Evolutionary conservation across 1,140 invertebrate genomes (phyloP).

Genomic region (Magallana gigas): DNA sequence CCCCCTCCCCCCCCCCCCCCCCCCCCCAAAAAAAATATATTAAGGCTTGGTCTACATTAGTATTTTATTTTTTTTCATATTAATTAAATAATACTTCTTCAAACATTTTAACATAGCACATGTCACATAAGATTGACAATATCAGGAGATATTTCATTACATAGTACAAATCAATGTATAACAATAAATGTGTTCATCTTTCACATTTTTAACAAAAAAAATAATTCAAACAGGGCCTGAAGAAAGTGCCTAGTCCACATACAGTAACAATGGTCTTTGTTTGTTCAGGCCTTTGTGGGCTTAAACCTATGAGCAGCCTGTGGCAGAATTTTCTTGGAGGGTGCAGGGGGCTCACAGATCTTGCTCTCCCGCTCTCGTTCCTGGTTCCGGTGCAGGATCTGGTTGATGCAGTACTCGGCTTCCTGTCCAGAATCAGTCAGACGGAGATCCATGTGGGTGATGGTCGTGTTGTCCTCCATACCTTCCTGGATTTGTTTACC

Average conservation of each 20-base stretch:
- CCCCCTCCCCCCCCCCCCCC: no score
- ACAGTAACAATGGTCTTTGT: background rate
- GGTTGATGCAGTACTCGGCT: slow-evolving; percentile 78
- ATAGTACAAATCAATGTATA: background rate
- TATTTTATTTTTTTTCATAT: no score
- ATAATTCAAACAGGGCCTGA: no score
- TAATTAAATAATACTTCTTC: background rate
- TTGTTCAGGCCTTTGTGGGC: slow-evolving; percentile 22
- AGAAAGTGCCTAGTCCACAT: no score
- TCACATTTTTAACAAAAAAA: background rate
- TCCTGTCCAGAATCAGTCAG: slow-evolving; percentile 79
- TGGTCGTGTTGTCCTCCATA: slow-evolving; percentile 78
- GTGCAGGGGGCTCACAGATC: slow-evolving; percentile 60
- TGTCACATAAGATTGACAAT: background rate
- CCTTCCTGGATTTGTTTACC: slow-evolving; percentile 79
- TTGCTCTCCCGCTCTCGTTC: slow-evolving; percentile 72
- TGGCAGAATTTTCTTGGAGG: slow-evolving; percentile 66
- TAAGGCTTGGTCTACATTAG: no score
- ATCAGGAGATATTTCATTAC: background rate
- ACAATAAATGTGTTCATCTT: background rate
- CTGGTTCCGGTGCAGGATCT: slow-evolving; percentile 76
- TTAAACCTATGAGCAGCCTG: slow-evolving; percentile 73
- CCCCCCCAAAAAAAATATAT: no score
- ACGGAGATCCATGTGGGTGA: slow-evolving; percentile 77
- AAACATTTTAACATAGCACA: slow-evolving; percentile 7